phyloP scores from a whole-genome alignment of 92 coral and sea anemone genomes.

The Nematostella vectensis region DNA sequence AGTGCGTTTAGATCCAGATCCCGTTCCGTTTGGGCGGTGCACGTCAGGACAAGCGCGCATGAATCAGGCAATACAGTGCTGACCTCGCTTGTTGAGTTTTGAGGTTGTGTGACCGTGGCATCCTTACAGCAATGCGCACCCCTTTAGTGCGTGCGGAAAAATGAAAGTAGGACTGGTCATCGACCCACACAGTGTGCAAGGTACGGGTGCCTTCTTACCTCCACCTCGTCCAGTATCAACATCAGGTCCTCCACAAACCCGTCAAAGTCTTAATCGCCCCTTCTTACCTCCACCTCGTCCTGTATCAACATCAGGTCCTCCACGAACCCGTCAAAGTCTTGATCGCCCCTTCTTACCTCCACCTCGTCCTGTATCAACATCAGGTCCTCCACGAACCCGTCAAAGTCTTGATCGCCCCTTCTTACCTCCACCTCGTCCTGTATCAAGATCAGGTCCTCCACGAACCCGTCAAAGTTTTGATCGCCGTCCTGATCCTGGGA shows the following conservation, averaged over 20 bases:
- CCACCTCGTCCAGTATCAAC: neutral
- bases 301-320: neutral
- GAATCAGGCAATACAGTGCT: no score
- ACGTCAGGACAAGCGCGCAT: no score
- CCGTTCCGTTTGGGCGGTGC: no score
- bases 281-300: neutral
- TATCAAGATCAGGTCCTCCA: neutral
- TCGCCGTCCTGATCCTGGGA: neutral
- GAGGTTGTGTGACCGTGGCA: no score
- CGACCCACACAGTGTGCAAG: no score
- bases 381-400: neutral
- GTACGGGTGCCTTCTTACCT: no score
- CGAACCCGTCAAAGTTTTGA: neutral
- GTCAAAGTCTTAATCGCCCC: neutral
- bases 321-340: neutral
- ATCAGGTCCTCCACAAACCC: neutral
- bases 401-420: neutral
- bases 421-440: constrained; percentile 2
- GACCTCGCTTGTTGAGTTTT: no score
- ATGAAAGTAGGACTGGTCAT: no score
- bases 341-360: neutral
- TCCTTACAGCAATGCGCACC: no score
- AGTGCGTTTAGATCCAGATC: no score
- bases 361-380: constrained; percentile 2
- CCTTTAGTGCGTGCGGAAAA: no score